A percentile compares a stretch with the other conserved stretches of the same genome.
These are phyloP conservation scores for Dallia pectoralis DNA, from an alignment of 2,797 vertebrate species.

Conservation along the genomic window DNA sequence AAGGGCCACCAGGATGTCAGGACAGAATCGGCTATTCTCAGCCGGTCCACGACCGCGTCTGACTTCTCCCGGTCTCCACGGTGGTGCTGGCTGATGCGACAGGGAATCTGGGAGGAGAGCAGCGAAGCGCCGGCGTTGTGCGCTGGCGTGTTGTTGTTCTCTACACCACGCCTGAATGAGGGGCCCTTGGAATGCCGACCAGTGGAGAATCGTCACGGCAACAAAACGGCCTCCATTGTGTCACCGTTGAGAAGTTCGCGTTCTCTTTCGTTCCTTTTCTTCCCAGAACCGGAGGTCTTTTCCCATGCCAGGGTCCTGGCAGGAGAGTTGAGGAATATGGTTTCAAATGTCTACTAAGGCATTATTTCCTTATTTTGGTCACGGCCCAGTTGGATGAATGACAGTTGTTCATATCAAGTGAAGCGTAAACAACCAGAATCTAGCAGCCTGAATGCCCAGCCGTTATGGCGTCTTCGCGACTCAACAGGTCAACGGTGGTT, in stretches of 20 bases:
- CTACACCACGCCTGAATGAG: background rate
- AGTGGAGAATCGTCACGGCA: background rate
- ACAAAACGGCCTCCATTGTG: conserved; percentile 10
- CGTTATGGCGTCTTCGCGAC: background rate
- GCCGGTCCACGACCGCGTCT: background rate
- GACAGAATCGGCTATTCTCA: conserved; percentile 11
- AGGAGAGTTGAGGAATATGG: conserved; percentile 15
- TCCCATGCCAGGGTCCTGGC: conserved; percentile 7
- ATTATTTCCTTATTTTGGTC: conserved; percentile 29
- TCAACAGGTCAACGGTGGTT: background rate
- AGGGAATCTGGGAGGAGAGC: background rate
- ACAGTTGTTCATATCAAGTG: conserved; percentile 40
- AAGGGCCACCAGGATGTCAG: background rate
- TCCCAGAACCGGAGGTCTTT: conserved; percentile 3
- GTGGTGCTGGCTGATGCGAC: conserved; percentile 25
- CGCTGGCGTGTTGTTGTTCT: background rate
- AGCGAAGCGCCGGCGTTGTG: background rate
- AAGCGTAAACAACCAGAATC: conserved; percentile 43
- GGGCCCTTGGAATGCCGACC: conserved; percentile 3
- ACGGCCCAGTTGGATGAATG: conserved; percentile 36
- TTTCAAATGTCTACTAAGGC: conserved; percentile 19
- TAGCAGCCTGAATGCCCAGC: conserved; percentile 7
- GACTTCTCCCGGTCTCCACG: conserved; percentile 10
- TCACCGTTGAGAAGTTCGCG: conserved; percentile 8
- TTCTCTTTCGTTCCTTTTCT: conserved; percentile 17